Evolutionary conservation across 1,140 invertebrate genomes (phyloP).

Genomic region (Drosophila bocqueti): DNA sequence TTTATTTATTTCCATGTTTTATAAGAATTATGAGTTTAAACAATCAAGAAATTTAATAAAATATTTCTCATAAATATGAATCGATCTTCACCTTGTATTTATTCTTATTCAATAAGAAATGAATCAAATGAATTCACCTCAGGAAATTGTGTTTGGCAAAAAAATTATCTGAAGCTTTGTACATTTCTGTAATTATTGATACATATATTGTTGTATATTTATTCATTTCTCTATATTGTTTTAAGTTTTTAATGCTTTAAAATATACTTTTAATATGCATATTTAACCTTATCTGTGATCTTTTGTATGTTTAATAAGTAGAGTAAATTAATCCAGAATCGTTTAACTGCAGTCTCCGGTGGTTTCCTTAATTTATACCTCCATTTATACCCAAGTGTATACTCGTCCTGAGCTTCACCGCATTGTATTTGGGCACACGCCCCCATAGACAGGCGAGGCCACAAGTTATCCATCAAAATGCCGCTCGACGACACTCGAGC

Average conservation of each 20-base stretch:
- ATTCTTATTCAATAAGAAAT: no score
- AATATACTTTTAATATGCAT: no score
- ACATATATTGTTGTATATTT: background rate
- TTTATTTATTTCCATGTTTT: background rate
- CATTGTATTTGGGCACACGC: slow-evolving; percentile 9
- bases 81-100: no score
- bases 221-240: no score
- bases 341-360: background rate
- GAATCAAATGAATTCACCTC: no score
- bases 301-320: no score
- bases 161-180: no score
- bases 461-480: slow-evolving; percentile 79
- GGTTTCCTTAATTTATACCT: background rate
- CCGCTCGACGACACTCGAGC: slow-evolving; percentile 58
- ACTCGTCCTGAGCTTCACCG: slow-evolving; percentile 3
- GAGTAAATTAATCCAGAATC: background rate
- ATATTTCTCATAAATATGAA: background rate
- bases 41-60: background rate
- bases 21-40: background rate
- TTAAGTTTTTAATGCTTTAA: no score
- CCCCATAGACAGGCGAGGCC: slow-evolving; percentile 49
- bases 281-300: no score
- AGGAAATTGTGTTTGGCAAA: no score
- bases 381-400: slow-evolving; percentile 1
- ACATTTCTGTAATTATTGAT: background rate